Evolutionary conservation across 2,113 vertebrate genomes (phyloP).

Genomic region (Ginglymostoma cirratum): DNA sequence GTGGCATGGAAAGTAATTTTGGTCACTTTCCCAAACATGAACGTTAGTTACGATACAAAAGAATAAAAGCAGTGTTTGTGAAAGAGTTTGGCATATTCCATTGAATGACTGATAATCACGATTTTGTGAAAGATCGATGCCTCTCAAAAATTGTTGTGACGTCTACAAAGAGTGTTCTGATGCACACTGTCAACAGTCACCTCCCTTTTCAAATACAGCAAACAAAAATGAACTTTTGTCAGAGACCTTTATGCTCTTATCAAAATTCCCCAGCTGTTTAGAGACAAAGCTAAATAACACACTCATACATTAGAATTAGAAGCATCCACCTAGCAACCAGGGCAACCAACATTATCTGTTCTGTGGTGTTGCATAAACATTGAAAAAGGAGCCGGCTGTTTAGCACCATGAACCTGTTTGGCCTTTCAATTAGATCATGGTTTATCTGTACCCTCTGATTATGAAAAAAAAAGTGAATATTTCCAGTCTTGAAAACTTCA

Average conservation of each 20-base stretch:
- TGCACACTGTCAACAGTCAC: neutral
- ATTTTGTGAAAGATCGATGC: neutral
- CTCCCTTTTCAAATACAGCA: conserved; percentile 1
- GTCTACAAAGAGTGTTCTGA: neutral
- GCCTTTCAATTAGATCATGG: neutral
- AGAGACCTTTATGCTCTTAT: neutral
- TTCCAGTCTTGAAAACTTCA: neutral
- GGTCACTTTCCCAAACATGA: neutral
- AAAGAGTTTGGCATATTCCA: neutral
- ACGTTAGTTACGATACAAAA: neutral
- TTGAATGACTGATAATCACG: neutral
- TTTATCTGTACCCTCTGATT: neutral
- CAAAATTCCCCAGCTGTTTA: conserved; percentile 7
- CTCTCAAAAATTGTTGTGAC: neutral
- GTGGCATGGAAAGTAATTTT: neutral
- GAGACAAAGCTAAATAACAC: neutral
- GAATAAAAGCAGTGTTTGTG: neutral
- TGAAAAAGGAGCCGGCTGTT: neutral
- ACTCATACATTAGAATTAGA: neutral
- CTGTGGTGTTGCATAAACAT: neutral
- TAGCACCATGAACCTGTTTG: neutral
- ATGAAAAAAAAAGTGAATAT: neutral
- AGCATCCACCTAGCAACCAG: conserved; percentile 25
- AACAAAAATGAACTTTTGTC: neutral
- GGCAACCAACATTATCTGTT: neutral